Evolutionary conservation across 2,797 vertebrate genomes (phyloP), one percentile per base, ranked within the genome.

Genomic region (Pempheris klunzingeri): DNA sequence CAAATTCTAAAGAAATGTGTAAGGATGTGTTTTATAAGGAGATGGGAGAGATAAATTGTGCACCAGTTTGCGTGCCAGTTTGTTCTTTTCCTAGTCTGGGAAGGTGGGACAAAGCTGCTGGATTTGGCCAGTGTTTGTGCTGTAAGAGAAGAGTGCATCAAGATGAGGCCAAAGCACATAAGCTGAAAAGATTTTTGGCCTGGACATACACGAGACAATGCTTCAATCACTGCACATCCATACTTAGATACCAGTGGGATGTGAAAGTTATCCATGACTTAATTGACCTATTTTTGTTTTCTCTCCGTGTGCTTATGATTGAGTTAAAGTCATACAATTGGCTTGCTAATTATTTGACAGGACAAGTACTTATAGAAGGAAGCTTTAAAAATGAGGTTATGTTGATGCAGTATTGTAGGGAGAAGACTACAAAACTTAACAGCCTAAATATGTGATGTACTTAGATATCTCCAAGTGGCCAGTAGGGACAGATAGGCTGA

Each of bases 101-200:
- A 88, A 85, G 84, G 76, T 84, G 73, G 75, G 78, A 83, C 77
- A 81, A 70, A 82, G 80, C 80, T 87, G 74, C 81, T 77, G 87
- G 84, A 84, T 84, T 89, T 90, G 84, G 83, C 74, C 15, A 2
- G 63, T 36, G 78, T 69, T 78, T 80, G 72, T 68, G 78, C 71
- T 80, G 84, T 26, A 81, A 87, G 72, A 83, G 78, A 85, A 64
- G 70, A 28, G 69, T 74, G 80, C 80, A 85, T 84, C 73, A 66
- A 46, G 53, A 83, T 76, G 81, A 80, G 46, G 88, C 91, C 92
- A 93, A 93, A 84, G 77, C 79, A 92, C 87, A 92, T 91, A 93
- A 88, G 65, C 88, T 47, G 68, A 79, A 84, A 83, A 81, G 72
- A 71, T 54, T 62, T 83, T 87, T 94, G 87, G 88, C 87, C 49